phyloP scores from a whole-genome alignment of 2,113 vertebrate genomes.

The Lonchura striata region DNA sequence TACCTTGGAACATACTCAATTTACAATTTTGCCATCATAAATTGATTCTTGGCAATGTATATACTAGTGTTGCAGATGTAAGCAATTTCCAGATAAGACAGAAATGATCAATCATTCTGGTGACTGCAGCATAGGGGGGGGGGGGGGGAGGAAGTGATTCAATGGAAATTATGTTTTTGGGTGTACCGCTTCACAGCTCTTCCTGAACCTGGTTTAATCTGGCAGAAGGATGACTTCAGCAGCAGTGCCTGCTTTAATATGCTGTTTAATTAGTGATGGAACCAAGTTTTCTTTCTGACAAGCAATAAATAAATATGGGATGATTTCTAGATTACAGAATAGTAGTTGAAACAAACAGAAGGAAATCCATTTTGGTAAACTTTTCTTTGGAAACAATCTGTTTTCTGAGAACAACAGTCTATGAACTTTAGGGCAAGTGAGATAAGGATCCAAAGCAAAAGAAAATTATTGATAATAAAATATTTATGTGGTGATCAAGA shows the following conservation, averaged over 20 bases:
- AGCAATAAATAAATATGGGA: neutral
- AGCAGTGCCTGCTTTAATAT: neutral
- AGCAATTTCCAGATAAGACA: constrained; percentile 9
- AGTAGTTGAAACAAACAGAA: neutral
- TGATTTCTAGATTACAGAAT: neutral
- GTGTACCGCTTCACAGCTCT: neutral
- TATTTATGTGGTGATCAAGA: neutral
- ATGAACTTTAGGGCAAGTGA: neutral
- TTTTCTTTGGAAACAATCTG: neutral
- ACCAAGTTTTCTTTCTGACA: neutral
- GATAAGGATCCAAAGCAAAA: neutral
- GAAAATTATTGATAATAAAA: neutral
- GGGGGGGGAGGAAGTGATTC: neutral
- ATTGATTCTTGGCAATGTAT: neutral
- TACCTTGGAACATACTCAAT: neutral
- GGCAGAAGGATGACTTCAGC: neutral
- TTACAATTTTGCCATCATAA: neutral
- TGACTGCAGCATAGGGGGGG: neutral
- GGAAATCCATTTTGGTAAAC: neutral
- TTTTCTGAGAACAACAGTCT: neutral
- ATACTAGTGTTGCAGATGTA: neutral
- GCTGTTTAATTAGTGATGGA: neutral
- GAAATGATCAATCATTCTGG: neutral
- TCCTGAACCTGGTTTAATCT: neutral
- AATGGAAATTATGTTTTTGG: neutral